phyloP scores from a whole-genome alignment of 2,888 invertebrate species.

The Allacma fusca region DNA sequence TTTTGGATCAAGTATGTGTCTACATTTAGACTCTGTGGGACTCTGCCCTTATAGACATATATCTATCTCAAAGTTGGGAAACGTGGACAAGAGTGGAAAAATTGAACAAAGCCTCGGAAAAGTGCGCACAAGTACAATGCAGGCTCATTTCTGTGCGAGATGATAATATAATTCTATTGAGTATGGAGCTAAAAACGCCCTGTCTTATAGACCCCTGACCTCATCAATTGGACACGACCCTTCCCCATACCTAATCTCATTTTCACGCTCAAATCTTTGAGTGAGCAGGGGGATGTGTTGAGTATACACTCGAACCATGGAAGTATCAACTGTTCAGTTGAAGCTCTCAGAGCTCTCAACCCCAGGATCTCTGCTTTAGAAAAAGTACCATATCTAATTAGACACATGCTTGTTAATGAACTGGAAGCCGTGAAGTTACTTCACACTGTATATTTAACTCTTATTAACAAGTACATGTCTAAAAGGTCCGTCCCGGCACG shows the following conservation, averaged over 20 bases:
- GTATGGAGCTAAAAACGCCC: slow-evolving; percentile 43
- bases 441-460: slow-evolving; percentile 30
- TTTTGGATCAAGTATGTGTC: background rate
- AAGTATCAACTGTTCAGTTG: background rate
- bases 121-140: background rate
- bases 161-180: slow-evolving; percentile 41
- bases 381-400: slow-evolving; percentile 45
- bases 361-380: slow-evolving; percentile 27
- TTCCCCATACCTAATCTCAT: slow-evolving; percentile 50
- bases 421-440: slow-evolving; percentile 44
- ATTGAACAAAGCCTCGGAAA: background rate
- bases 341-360: slow-evolving; percentile 20
- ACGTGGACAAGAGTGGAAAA: background rate
- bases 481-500: background rate
- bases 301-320: background rate
- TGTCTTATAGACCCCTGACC: slow-evolving; percentile 51
- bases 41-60: too few relatives aligned
- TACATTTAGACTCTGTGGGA: too few relatives aligned
- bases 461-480: background rate
- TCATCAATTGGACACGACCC: slow-evolving; percentile 58
- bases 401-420: slow-evolving; percentile 44
- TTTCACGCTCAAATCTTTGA: slow-evolving; percentile 52
- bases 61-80: background rate
- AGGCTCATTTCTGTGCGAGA: slow-evolving; percentile 12
- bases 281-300: background rate